These are phyloP conservation scores for Pseudolycoriella hygida DNA, from an alignment of 2,888 invertebrate genomes.

Conservation along the genomic window DNA sequence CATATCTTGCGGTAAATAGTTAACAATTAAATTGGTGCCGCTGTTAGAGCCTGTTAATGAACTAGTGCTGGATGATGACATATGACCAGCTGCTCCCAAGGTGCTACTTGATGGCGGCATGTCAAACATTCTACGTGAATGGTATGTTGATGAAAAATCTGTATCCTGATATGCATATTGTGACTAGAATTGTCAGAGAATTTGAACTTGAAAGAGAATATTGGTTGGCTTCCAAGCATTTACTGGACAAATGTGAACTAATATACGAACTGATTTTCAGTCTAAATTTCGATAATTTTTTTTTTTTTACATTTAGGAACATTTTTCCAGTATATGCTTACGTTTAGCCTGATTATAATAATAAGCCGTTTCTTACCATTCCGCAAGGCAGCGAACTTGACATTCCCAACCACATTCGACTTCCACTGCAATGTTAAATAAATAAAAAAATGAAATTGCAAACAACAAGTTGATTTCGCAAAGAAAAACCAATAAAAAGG, in stretches of 20 bases:
- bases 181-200: slow-evolving; percentile 21
- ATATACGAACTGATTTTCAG: neutral
- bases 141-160: slow-evolving; percentile 29
- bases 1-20: slow-evolving; percentile 88
- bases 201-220: slow-evolving; percentile 9
- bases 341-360: neutral
- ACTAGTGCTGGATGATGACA: slow-evolving; percentile 21
- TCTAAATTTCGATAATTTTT: neutral
- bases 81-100: slow-evolving; percentile 21
- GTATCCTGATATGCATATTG: slow-evolving; percentile 23
- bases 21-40: slow-evolving; percentile 79
- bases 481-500: neutral
- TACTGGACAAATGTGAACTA: neutral
- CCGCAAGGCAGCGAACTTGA: slow-evolving; percentile 30
- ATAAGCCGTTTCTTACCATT: slow-evolving; percentile 23
- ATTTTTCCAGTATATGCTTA: neutral
- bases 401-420: slow-evolving; percentile 29
- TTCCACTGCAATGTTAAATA: slow-evolving; percentile 21
- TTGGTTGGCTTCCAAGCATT: neutral
- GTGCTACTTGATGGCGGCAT: slow-evolving; percentile 23
- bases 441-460: neutral
- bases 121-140: slow-evolving; percentile 28
- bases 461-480: neutral
- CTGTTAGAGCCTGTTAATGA: slow-evolving; percentile 20
- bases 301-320: neutral